These are phyloP conservation scores for Drosophila sp. DNA, from an alignment of 1,140 invertebrate species.

Conservation along the genomic window DNA sequence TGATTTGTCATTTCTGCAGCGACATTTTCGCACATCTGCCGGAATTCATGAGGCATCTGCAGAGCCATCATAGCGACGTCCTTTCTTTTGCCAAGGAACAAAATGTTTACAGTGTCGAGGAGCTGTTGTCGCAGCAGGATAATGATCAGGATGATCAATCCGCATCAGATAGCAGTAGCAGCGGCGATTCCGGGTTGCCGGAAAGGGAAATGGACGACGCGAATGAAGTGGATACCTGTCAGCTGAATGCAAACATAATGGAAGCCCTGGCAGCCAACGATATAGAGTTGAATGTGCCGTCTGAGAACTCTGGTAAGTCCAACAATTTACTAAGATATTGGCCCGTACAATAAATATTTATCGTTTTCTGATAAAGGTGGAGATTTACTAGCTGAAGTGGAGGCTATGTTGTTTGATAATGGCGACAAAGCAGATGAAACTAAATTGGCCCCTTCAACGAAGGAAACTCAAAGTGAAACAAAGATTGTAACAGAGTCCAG, in stretches of 20 bases:
- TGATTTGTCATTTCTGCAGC: conserved; percentile 62
- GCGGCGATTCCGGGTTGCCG: not conserved
- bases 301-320: conserved; percentile 8
- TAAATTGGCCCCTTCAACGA: not conserved
- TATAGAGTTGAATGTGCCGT: conserved; percentile 13
- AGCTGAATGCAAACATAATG: conserved; percentile 16
- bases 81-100: conserved; percentile 40
- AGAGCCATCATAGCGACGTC: conserved; percentile 44
- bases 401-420: conserved; percentile 31
- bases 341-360: not conserved
- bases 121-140: conserved; percentile 31
- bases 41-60: conserved; percentile 60
- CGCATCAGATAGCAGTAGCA: not conserved
- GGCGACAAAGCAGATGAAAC: not conserved
- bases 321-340: not conserved
- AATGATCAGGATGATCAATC: conserved; percentile 17
- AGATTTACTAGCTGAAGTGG: conserved; percentile 44
- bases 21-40: conserved; percentile 45
- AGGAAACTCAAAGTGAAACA: not conserved
- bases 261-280: conserved; percentile 13
- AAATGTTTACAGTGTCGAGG: conserved; percentile 60
- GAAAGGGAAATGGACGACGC: conserved; percentile 9
- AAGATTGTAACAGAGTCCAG: not conserved
- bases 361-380: not conserved
- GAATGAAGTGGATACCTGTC: not conserved